Percentiles rank a stretch among this genome's conserved stretches.
phyloP scores from a whole-genome alignment of 2,888 invertebrate genomes.

The Eurois occulta region DNA sequence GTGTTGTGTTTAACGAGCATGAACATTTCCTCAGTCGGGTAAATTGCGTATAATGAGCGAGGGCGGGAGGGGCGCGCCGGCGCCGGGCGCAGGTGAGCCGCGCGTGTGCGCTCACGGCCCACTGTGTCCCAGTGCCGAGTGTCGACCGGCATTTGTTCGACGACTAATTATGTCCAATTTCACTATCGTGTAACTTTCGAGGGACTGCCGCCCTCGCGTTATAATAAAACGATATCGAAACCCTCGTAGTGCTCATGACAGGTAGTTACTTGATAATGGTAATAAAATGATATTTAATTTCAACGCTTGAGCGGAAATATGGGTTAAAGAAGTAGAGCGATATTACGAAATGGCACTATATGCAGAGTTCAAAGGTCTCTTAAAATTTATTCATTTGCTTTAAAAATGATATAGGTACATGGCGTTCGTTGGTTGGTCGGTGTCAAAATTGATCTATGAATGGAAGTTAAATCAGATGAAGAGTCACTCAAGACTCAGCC shows the following conservation, averaged over 20 bases:
- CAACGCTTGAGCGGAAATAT: slow-evolving; percentile 13
- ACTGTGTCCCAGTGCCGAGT: slow-evolving; percentile 28
- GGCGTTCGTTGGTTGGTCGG: not conserved
- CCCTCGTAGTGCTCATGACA: slow-evolving; percentile 63
- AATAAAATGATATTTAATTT: slow-evolving; percentile 47
- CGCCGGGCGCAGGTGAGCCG: slow-evolving; percentile 82
- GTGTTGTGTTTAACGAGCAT: slow-evolving; percentile 83
- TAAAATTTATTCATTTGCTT: not conserved
- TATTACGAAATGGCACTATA: not conserved
- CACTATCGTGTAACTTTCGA: slow-evolving; percentile 72
- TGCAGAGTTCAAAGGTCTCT: not conserved
- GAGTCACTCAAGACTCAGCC: not conserved
- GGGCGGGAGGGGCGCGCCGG: slow-evolving; percentile 78
- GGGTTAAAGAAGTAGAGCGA: not conserved
- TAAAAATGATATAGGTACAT: not conserved
- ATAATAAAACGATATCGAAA: slow-evolving; percentile 67
- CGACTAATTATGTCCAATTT: slow-evolving; percentile 81
- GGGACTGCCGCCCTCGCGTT: slow-evolving; percentile 69
- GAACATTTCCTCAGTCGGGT: slow-evolving; percentile 82
- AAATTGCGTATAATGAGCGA: slow-evolving; percentile 87
- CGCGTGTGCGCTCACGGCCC: slow-evolving; percentile 73
- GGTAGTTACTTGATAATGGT: slow-evolving; percentile 37
- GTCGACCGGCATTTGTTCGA: slow-evolving; percentile 59
- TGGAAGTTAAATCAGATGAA: not conserved
- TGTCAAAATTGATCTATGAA: not conserved